These are phyloP conservation scores for Lota lota DNA, from an alignment of 2,113 vertebrate genomes.

Conservation along the genomic window DNA sequence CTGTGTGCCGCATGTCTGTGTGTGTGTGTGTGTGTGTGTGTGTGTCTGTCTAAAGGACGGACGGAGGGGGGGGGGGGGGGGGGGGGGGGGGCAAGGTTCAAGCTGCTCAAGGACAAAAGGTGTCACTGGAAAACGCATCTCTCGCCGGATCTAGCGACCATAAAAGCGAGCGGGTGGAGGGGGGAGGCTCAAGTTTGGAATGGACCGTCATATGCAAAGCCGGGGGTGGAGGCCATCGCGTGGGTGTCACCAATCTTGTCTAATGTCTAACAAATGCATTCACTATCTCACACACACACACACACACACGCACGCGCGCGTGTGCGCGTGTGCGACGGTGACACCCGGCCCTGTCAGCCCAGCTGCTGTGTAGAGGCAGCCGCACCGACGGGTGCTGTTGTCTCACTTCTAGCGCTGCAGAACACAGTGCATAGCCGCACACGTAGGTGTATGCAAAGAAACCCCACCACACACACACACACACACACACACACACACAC, in stretches of 20 bases:
- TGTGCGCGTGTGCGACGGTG: conserved; percentile 25
- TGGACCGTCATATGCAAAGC: conserved; percentile 37
- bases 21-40: conserved; percentile 11
- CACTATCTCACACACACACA: conserved; percentile 9
- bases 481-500: too few relatives aligned
- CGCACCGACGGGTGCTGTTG: conserved; percentile 41
- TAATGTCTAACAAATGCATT: conserved; percentile 61
- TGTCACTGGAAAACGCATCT: too few relatives aligned
- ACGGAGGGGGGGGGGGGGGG: too few relatives aligned
- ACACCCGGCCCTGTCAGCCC: conserved; percentile 52
- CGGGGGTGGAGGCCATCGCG: conserved; percentile 23
- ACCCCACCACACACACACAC: conserved; percentile 44
- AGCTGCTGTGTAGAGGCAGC: conserved; percentile 55
- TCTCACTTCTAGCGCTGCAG: conserved; percentile 62
- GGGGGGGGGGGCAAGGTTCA: too few relatives aligned
- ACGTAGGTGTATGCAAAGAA: conserved; percentile 59
- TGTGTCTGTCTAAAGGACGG: conserved; percentile 15
- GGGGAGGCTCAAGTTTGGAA: too few relatives aligned
- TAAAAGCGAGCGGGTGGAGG: too few relatives aligned
- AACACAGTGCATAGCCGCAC: conserved; percentile 46
- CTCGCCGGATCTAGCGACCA: too few relatives aligned
- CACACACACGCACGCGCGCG: background rate
- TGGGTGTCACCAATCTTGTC: conserved; percentile 48
- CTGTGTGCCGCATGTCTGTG: background rate
- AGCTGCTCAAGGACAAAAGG: too few relatives aligned